Conservation (phyloP, 2,113 vertebrate genomes). For the Saimiri boliviensis region DNA sequence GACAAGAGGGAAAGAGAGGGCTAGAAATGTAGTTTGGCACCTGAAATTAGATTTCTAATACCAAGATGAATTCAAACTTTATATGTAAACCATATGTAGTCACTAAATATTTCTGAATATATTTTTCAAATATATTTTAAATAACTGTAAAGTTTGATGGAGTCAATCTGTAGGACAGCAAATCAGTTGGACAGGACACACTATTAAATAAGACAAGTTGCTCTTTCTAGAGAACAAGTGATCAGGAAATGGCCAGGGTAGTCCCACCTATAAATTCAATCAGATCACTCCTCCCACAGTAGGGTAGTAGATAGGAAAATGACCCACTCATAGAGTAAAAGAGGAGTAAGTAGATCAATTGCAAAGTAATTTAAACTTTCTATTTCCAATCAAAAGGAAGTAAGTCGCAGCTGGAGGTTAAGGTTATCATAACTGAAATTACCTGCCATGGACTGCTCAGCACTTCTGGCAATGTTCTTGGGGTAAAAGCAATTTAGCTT, state of each 20-base stretch:
- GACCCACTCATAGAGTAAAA: neutral
- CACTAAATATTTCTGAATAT: neutral
- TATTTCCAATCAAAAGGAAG: neutral
- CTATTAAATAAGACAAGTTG: neutral
- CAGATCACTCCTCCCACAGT: neutral
- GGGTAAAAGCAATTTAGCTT: neutral
- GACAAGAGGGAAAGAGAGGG: neutral
- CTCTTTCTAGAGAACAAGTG: neutral
- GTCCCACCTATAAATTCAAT: neutral
- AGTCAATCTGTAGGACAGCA: neutral
- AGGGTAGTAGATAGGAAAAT: neutral
- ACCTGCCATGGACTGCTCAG: neutral
- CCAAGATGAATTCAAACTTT: neutral
- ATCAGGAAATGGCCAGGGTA: neutral
- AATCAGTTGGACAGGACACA: neutral
- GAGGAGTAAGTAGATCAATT: neutral
- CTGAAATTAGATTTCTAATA: constrained; percentile 30
- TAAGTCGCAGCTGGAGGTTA: neutral
- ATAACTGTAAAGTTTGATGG: neutral
- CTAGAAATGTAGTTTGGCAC: neutral
- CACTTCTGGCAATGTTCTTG: neutral
- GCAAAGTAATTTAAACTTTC: neutral
- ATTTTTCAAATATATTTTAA: constrained; percentile 31
- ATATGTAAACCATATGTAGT: neutral
- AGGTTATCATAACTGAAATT: neutral